Evolutionary conservation across 2,888 invertebrate species (phyloP).

Genomic region (Trichogramma dendrolimi): DNA sequence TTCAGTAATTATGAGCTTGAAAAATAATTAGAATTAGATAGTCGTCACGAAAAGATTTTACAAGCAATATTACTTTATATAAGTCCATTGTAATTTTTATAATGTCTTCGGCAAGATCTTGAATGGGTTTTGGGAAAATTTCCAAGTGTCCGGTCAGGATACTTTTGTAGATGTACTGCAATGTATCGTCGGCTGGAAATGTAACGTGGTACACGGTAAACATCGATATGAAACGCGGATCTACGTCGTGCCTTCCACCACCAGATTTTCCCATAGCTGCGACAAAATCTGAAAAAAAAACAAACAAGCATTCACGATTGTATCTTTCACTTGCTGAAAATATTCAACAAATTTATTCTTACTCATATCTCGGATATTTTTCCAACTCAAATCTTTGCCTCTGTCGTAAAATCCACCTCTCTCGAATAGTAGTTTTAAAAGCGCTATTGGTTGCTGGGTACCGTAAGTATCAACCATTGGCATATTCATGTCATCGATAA

Average conservation of each 20-base stretch:
- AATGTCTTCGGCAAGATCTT: slow-evolving; percentile 62
- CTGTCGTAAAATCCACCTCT: slow-evolving; percentile 84
- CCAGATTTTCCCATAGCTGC: slow-evolving; percentile 85
- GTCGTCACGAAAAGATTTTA: slow-evolving; percentile 6
- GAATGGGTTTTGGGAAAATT: slow-evolving; percentile 65
- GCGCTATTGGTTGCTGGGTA: slow-evolving; percentile 89
- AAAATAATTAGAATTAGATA: slow-evolving; percentile 18
- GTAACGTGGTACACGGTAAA: slow-evolving; percentile 84
- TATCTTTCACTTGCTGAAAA: not conserved
- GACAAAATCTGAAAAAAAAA: slow-evolving; percentile 60
- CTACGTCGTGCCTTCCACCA: slow-evolving; percentile 85
- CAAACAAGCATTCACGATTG: not conserved
- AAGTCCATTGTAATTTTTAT: slow-evolving; percentile 76
- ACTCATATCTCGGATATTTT: slow-evolving; percentile 75
- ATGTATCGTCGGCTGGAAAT: slow-evolving; percentile 73
- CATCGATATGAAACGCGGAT: slow-evolving; percentile 86
- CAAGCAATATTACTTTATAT: slow-evolving; percentile 62
- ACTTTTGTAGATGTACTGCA: slow-evolving; percentile 77
- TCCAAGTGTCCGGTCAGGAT: slow-evolving; percentile 75
- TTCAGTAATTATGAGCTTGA: slow-evolving; percentile 66
- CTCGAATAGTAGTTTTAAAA: slow-evolving; percentile 86
- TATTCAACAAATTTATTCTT: slow-evolving; percentile 24
- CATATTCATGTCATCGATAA: slow-evolving; percentile 95
- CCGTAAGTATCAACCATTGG: slow-evolving; percentile 84
- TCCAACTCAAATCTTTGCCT: slow-evolving; percentile 86